phyloP scores from a whole-genome alignment of 2,888 invertebrate genomes.

The Lobophora halterata region DNA sequence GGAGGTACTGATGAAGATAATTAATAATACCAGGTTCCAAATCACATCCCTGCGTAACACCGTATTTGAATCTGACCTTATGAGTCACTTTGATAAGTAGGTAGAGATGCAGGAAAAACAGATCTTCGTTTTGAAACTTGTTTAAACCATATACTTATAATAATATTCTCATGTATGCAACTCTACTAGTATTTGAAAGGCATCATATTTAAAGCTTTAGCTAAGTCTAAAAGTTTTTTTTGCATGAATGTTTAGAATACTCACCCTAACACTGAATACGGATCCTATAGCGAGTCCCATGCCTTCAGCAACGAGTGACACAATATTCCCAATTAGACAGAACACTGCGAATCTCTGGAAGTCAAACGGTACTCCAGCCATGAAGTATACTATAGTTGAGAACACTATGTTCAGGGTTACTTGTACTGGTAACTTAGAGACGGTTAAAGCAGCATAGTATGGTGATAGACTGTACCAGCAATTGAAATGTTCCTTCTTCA shows the following conservation, averaged over 20 bases:
- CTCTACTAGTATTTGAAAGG: no score
- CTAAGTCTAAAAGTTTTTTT: background rate
- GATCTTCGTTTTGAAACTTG: no score
- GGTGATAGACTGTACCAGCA: slow-evolving; percentile 84
- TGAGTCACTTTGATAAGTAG: no score
- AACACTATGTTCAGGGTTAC: slow-evolving; percentile 81
- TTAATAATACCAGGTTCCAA: background rate
- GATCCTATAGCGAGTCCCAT: slow-evolving; percentile 89
- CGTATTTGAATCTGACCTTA: background rate
- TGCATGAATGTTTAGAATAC: slow-evolving; percentile 28
- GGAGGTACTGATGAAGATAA: no score
- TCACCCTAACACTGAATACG: slow-evolving; percentile 83
- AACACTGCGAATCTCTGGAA: slow-evolving; percentile 84
- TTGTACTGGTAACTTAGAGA: slow-evolving; percentile 83
- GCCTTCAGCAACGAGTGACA: slow-evolving; percentile 88
- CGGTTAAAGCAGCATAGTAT: slow-evolving; percentile 83
- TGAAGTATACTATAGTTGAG: slow-evolving; percentile 81
- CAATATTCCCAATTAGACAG: slow-evolving; percentile 83
- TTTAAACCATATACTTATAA: no score
- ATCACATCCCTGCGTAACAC: slow-evolving; percentile 4
- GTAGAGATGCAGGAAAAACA: no score
- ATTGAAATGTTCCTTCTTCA: slow-evolving; percentile 86
- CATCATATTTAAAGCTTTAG: slow-evolving; percentile 2
- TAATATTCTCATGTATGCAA: no score
- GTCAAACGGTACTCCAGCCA: slow-evolving; percentile 86